Percentiles rank a stretch among this genome's conserved stretches.
phyloP scores from a whole-genome alignment of 2,113 vertebrate species.

The Pachyramphus minor region DNA sequence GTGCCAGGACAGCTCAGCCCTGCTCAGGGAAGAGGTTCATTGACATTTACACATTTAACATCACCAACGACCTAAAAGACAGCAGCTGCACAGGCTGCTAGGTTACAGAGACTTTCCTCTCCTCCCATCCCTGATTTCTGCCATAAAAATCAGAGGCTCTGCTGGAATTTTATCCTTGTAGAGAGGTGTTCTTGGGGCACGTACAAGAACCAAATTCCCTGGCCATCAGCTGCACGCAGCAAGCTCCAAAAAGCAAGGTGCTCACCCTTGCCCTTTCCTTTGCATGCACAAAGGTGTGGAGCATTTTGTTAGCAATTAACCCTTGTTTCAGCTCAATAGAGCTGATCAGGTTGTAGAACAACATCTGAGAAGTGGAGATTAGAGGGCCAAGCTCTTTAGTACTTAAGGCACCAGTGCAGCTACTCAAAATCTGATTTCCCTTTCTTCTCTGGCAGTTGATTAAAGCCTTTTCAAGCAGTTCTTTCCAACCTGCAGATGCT shows the following conservation, averaged over 20 bases:
- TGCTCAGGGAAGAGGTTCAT: not conserved
- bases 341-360: constrained; percentile 47
- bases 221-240: not conserved
- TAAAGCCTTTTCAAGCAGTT: constrained; percentile 30
- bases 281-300: not conserved
- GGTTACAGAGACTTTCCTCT: not conserved
- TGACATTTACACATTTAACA: not conserved
- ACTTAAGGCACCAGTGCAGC: not conserved
- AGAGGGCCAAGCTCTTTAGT: not conserved
- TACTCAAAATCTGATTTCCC: constrained; percentile 45
- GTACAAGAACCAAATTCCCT: not conserved
- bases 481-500: not conserved
- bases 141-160: not conserved
- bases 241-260: not conserved
- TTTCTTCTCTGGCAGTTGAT: constrained; percentile 13
- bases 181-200: not conserved
- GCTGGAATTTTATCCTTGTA: not conserved
- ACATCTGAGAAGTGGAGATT: constrained; percentile 38
- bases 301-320: constrained; percentile 51
- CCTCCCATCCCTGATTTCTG: not conserved
- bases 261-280: not conserved
- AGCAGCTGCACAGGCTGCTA: not conserved
- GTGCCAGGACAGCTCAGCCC: not conserved
- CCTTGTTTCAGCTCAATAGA: constrained; percentile 17
- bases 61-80: not conserved